phyloP scores from a whole-genome alignment of 2,113 vertebrate genomes.

The Turdus rufiventris region DNA sequence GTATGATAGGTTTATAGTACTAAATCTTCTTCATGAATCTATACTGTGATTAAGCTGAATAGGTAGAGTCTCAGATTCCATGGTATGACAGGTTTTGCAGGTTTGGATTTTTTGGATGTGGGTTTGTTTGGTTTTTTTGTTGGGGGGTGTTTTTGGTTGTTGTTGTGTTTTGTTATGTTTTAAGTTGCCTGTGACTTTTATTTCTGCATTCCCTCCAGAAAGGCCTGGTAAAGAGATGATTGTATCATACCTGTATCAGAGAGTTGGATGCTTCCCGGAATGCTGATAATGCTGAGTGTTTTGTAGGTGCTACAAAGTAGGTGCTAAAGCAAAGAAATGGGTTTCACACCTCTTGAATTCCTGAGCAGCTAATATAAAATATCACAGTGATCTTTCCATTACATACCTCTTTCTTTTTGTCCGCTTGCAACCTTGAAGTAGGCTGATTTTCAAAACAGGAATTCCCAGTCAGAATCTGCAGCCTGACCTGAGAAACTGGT shows the following conservation, averaged over 20 bases:
- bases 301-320: background rate
- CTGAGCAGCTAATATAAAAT: background rate
- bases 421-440: background rate
- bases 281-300: background rate
- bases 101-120: background rate
- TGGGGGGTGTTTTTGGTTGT: background rate
- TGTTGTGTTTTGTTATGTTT: background rate
- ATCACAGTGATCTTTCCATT: background rate
- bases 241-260: background rate
- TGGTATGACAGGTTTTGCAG: background rate
- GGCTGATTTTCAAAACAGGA: background rate
- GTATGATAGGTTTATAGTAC: background rate
- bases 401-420: background rate
- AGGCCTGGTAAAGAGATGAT: background rate
- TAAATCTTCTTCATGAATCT: background rate
- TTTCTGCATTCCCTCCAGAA: background rate
- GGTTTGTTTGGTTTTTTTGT: background rate
- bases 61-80: background rate
- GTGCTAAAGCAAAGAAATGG: background rate
- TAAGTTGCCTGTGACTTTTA: background rate
- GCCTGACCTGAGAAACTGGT: background rate
- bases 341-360: background rate
- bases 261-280: background rate
- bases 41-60: background rate
- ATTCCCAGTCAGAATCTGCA: background rate